Conservation (phyloP, 2,113 vertebrate species). For the Monopterus albus region DNA sequence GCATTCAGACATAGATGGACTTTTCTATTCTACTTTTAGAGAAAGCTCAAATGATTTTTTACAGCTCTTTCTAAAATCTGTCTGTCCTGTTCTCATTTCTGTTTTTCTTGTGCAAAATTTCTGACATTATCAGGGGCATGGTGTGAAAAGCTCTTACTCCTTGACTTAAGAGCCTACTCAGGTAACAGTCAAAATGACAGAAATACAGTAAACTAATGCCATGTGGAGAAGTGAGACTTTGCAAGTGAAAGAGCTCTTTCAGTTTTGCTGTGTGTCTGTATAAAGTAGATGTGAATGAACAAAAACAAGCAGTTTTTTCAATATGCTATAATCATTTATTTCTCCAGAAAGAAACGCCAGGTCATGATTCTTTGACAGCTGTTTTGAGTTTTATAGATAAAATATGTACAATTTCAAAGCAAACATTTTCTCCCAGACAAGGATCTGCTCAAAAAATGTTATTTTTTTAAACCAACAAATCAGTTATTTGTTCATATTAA, state of each 20-base stretch:
- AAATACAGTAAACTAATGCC: background rate
- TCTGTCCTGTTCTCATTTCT: slow-evolving; percentile 16
- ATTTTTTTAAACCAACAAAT: too few species aligned
- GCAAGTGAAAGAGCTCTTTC: too few species aligned
- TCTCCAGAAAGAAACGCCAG: too few species aligned
- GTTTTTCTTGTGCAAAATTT: background rate
- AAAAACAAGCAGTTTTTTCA: too few species aligned
- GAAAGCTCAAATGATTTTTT: background rate
- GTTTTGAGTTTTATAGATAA: background rate
- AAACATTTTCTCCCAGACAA: background rate
- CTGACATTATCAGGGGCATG: background rate
- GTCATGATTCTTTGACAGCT: background rate
- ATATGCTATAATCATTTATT: background rate
- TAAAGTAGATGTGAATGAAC: too few species aligned
- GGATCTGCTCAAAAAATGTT: too few species aligned
- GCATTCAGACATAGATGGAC: background rate
- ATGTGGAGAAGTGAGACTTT: background rate
- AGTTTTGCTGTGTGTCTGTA: too few species aligned
- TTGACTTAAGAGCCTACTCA: slow-evolving; percentile 13
- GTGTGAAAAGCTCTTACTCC: slow-evolving; percentile 35
- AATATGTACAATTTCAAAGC: background rate
- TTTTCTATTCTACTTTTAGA: background rate
- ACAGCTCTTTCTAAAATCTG: background rate
- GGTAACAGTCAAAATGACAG: slow-evolving; percentile 3
- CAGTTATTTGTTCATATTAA: too few species aligned